phyloP scores from a whole-genome alignment of 2,797 vertebrate genomes.

The Gastrophryne carolinensis region DNA sequence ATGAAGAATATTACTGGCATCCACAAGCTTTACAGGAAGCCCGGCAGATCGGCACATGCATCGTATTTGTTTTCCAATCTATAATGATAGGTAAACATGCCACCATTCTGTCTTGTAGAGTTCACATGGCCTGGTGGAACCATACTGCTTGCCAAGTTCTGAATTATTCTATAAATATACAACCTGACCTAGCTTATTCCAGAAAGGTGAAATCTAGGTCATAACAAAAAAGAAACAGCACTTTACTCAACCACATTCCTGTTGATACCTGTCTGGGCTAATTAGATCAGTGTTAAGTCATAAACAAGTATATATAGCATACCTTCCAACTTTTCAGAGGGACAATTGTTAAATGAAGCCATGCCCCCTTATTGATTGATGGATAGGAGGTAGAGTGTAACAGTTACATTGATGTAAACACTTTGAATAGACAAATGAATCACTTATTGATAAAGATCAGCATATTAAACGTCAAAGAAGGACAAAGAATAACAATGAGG shows the following conservation, averaged over 20 bases:
- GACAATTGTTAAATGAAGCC: too few species aligned
- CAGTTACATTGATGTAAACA: too few species aligned
- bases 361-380: too few species aligned
- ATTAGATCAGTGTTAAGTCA: neutral
- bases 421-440: too few species aligned
- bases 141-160: neutral
- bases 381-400: too few species aligned
- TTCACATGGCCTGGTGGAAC: neutral
- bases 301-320: neutral
- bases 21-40: neutral
- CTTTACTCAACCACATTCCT: neutral
- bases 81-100: neutral
- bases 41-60: neutral
- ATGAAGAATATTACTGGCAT: neutral
- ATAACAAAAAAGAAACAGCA: neutral
- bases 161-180: neutral
- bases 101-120: neutral
- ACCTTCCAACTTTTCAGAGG: too few species aligned
- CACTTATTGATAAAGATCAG: too few species aligned
- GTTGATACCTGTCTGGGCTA: conserved; percentile 2
- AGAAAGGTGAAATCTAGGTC: neutral
- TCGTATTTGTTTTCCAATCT: neutral
- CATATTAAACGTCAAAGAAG: too few species aligned
- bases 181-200: neutral
- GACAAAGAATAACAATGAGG: too few species aligned